Base-by-base conservation (phyloP, 35 echinoderm and acorn worm genomes). In the Apostichopus californicus region DNA sequence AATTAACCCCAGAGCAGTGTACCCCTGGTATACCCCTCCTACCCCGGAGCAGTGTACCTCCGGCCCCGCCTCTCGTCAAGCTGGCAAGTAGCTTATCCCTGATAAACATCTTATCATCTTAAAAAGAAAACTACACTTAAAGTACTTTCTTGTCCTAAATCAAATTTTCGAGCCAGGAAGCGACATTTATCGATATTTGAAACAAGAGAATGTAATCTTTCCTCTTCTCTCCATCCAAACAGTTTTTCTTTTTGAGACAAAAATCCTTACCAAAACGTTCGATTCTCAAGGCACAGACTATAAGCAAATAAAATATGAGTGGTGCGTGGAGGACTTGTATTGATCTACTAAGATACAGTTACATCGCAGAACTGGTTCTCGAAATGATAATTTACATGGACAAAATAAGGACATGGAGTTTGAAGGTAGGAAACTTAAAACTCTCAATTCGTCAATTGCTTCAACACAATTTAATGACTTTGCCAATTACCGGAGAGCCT, bases 151-250 rank as follows among this genome's bases (percentile, higher is more conserved):
- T 61, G 58, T 61, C 58, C 58, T 61, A 61, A 61, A 46, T 46
- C 12, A 61, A 61, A 61, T 9, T 61, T 9, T 61, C 12, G 58
- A 8, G 58, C 58, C 12, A 61, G 71, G 13, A 75, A 75, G n/a
- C 17, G 71, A 21, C 6, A 18, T 18, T 75, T 20, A 75, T 75
- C 71, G 71, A 75, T 75, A 75, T 75, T 75, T 75, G 71, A 75
- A 75, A 75, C 71, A 75, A 75, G 71, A 75, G 71, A 75, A 75
- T 75, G 71, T 75, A 75, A 75, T 22, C 71, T 20, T 7, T n/a
- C 17, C 71, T 75, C n/a, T 18, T 5, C 71, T 75, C 20, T n/a
- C 7, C 71, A 7, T 75, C 71, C 20, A 14, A 75, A 75, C 17
- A 75, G 71, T 75, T 75, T 75, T 75, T 75, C 3, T 75, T 75